Evolutionary conservation across 2,888 invertebrate genomes (phyloP).

Genomic region (Leptopilina drosophilae): DNA sequence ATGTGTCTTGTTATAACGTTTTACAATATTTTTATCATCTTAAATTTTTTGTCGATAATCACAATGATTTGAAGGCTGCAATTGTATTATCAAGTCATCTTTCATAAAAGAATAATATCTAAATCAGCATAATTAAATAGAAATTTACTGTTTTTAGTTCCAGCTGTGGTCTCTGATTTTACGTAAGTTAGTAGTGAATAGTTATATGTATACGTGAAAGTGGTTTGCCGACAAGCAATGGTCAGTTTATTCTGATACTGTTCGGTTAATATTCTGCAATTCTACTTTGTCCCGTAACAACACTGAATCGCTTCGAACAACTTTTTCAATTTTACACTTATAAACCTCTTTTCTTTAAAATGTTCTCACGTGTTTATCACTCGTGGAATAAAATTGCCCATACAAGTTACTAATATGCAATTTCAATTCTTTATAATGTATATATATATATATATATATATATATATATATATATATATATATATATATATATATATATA

Average conservation of each 20-base stretch:
- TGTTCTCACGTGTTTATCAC: conserved; percentile 12
- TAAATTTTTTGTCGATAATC: background rate
- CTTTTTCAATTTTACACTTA: conserved; percentile 39
- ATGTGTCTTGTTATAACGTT: no score
- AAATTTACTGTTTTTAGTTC: conserved; percentile 15
- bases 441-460: no score
- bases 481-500: no score
- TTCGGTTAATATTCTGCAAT: conserved; percentile 70
- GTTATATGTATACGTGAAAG: conserved; percentile 70
- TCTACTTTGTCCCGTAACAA: conserved; percentile 62
- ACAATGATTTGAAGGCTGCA: background rate
- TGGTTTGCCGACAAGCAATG: conserved; percentile 69
- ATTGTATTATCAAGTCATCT: background rate
- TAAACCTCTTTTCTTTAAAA: background rate
- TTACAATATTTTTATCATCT: no score
- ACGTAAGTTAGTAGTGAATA: conserved; percentile 70
- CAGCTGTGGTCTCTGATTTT: conserved; percentile 59
- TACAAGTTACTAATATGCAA: background rate
- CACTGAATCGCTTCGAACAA: conserved; percentile 49
- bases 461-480: no score
- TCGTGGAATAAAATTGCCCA: background rate
- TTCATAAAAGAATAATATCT: background rate
- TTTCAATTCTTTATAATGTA: background rate
- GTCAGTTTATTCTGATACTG: conserved; percentile 71
- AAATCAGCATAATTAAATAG: conserved; percentile 17